These are phyloP conservation scores for Dissostichus mawsoni DNA, from an alignment of 2,113 vertebrate species.

Conservation along the genomic window DNA sequence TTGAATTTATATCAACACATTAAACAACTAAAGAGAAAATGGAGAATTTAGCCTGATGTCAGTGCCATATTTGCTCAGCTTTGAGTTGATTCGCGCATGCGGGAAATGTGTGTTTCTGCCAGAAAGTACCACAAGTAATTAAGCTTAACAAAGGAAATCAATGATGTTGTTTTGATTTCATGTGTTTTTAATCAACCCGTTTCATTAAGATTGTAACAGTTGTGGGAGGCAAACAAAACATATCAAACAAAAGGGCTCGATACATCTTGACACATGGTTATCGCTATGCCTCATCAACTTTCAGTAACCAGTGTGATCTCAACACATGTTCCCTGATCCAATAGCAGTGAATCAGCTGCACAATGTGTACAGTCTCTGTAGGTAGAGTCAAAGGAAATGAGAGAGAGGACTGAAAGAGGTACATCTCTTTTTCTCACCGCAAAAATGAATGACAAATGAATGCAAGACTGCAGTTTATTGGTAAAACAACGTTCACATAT, in stretches of 20 bases:
- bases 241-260: conserved; percentile 36
- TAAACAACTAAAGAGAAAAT: neutral
- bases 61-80: conserved; percentile 16
- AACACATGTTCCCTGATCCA: conserved; percentile 43
- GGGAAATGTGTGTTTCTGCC: conserved; percentile 14
- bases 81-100: conserved; percentile 12
- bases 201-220: conserved; percentile 39
- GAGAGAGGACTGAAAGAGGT: conserved; percentile 1
- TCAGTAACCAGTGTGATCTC: conserved; percentile 40
- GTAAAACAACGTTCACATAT: neutral
- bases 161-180: conserved; percentile 42
- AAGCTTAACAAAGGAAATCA: conserved; percentile 56
- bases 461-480: neutral
- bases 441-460: too few species aligned
- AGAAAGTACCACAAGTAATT: conserved; percentile 33
- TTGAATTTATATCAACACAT: neutral
- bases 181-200: conserved; percentile 42
- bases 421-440: too few species aligned
- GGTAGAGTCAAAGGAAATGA: too few species aligned
- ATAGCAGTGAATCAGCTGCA: conserved; percentile 51
- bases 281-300: conserved; percentile 49
- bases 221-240: conserved; percentile 42
- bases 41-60: neutral
- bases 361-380: neutral
- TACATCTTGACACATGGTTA: conserved; percentile 42